Evolutionary conservation across 2,888 invertebrate genomes (phyloP).

Genomic region (Ditula angustiorana): DNA sequence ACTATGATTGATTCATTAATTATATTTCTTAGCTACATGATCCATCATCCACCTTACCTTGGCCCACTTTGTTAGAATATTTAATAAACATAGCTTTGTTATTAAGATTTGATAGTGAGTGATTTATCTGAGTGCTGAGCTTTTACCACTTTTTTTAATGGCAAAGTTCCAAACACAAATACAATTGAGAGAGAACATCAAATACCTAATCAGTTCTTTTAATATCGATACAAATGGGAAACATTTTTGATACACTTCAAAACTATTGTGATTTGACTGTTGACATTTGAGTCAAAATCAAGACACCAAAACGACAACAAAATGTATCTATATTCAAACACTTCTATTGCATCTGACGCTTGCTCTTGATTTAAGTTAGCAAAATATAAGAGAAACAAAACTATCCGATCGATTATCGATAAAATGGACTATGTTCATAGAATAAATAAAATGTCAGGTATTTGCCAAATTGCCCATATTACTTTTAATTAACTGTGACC

Average conservation of each 20-base stretch:
- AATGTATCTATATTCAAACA: too few species aligned
- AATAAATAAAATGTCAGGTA: too few species aligned
- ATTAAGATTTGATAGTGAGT: conserved; percentile 35
- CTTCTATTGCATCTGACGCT: too few species aligned
- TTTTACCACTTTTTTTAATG: conserved; percentile 30
- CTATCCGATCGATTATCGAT: too few species aligned
- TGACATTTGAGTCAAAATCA: too few species aligned
- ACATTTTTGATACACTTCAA: background rate
- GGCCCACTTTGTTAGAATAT: conserved; percentile 35
- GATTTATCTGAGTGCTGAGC: conserved; percentile 22
- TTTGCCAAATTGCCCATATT: too few species aligned
- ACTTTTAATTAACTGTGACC: background rate
- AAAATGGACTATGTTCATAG: too few species aligned
- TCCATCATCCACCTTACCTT: conserved; percentile 34
- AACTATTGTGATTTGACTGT: too few species aligned
- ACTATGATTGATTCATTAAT: conserved; percentile 38
- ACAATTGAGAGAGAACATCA: background rate
- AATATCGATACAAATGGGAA: background rate
- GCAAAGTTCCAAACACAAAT: conserved; percentile 19
- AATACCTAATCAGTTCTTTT: background rate
- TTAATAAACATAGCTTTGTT: conserved; percentile 35
- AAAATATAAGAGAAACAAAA: too few species aligned
- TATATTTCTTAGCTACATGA: conserved; percentile 34
- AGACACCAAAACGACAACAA: too few species aligned
- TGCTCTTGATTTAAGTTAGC: too few species aligned